Percentiles rank a stretch among this genome's conserved stretches.
phyloP scores from a whole-genome alignment of 2,113 vertebrate species.

The Ailuropoda melanoleuca region DNA sequence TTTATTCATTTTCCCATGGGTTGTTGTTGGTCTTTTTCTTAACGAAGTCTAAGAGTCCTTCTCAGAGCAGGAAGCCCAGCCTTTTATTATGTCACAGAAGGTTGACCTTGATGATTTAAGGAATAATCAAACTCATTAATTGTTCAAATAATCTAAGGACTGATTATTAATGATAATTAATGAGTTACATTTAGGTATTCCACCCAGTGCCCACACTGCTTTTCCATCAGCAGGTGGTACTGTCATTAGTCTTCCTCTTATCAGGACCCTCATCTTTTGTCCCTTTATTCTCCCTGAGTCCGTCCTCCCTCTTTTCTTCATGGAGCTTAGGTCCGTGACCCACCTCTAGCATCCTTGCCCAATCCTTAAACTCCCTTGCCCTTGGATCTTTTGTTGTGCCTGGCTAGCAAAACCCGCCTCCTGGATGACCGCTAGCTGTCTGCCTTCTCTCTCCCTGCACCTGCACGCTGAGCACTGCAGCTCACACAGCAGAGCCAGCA shows the following conservation, averaged over 20 bases:
- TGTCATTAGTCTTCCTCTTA: not conserved
- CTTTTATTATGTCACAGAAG: not conserved
- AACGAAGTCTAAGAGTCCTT: not conserved
- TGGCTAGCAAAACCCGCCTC: not conserved
- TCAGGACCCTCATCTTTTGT: not conserved
- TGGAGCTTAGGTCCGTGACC: not conserved
- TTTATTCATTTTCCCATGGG: not conserved
- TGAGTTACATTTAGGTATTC: not conserved
- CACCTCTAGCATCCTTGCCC: not conserved
- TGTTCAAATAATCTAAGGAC: not conserved
- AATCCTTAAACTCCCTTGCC: not conserved
- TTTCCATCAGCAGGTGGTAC: not conserved
- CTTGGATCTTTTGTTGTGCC: not conserved
- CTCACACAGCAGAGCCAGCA: not conserved
- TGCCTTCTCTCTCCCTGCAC: not conserved
- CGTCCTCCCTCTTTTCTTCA: not conserved
- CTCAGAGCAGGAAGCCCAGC: not conserved
- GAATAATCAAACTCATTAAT: not conserved
- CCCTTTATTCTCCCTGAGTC: not conserved
- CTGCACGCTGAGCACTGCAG: not conserved
- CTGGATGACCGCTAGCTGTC: not conserved
- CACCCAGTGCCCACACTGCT: not conserved
- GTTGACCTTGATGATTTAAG: not conserved
- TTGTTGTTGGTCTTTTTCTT: not conserved
- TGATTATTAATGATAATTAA: not conserved